phyloP scores from a whole-genome alignment of 2,888 invertebrate species.

The Lottia gigantea region DNA sequence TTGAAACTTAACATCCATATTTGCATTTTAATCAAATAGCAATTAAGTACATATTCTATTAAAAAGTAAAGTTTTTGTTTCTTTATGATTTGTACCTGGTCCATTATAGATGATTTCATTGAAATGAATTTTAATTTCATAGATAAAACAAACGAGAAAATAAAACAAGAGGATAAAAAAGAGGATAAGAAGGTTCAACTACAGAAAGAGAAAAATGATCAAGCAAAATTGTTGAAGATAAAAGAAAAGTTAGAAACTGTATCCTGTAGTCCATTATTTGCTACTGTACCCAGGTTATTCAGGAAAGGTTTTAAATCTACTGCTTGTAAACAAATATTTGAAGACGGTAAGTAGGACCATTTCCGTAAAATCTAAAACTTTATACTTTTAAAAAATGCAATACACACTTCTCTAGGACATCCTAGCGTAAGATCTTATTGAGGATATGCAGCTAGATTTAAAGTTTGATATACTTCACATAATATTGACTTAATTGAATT shows the following conservation, averaged over 20 bases:
- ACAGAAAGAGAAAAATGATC: constrained; percentile 12
- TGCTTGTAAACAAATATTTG: constrained; percentile 29
- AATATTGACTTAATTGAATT: too few relatives aligned
- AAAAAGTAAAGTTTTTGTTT: too few relatives aligned
- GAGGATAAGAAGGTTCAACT: constrained; percentile 8
- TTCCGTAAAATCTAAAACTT: too few relatives aligned
- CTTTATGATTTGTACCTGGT: too few relatives aligned
- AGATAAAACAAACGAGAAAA: constrained; percentile 18
- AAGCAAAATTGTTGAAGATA: not conserved
- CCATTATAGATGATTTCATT: not conserved
- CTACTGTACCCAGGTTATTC: constrained; percentile 30
- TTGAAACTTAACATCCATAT: not conserved
- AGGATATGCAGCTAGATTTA: too few relatives aligned
- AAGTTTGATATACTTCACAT: too few relatives aligned
- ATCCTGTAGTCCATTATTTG: constrained; percentile 48
- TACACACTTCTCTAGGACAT: too few relatives aligned
- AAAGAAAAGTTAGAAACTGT: constrained; percentile 27
- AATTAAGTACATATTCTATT: too few relatives aligned
- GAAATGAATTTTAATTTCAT: constrained; percentile 10
- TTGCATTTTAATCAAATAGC: too few relatives aligned
- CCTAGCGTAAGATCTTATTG: too few relatives aligned
- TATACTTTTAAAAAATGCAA: too few relatives aligned
- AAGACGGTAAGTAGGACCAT: constrained; percentile 22
- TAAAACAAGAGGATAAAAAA: not conserved
- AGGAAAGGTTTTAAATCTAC: constrained; percentile 47